Evolutionary conservation across 2,113 vertebrate genomes (phyloP), one percentile per base, ranked within the genome.

Genomic region (Leptocoma aspasia): DNA sequence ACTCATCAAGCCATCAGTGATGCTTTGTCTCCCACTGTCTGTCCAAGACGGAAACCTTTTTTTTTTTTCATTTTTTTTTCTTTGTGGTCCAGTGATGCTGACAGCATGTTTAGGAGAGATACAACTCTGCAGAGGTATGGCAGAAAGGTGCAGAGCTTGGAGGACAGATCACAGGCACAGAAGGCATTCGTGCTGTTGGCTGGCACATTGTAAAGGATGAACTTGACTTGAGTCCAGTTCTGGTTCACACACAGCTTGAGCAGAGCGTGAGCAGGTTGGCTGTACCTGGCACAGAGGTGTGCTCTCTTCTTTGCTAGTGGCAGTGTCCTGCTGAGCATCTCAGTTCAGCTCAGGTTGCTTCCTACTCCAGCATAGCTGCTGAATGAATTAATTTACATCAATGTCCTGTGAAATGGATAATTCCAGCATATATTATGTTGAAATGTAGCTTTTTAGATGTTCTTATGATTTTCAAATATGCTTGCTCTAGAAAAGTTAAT

Each of bases 401-500:
- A 1, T 77, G 75, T 61, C 75, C 86, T 85, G 61, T 73, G 86
- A 93, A 95, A 95, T 57, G 31, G 64, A 49, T 86, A 56, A 87
- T 66, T 68, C 49, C 39, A 68, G 47, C 84, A 42, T 90, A 64
- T 35, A 33, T 39, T 65, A 52, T 19, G 18, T 79, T 93, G 61
- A 52, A 65, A 84, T 66, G 57, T 73, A 95, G 75, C 82, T 94
- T 92, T 90, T 92, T 19, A 91, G 92, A 71, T n/a, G n/a, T 88
- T 86, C 53, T 95, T 95, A 94, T 69, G 79, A 82, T 95, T 95
- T 92, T 88, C 45, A n/a, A 78, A 92, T 70, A 93, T 72, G 78
- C 71, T 92, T 95, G 80, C 68, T 86, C 90, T 82, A 4, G 18
- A 77, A 89, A 90, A 77, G 64, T 90, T 97, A 92, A 94, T 97